These are phyloP conservation scores for Pristionchus mayeri DNA, from an alignment of 2,888 invertebrate species.

Conservation along the genomic window DNA sequence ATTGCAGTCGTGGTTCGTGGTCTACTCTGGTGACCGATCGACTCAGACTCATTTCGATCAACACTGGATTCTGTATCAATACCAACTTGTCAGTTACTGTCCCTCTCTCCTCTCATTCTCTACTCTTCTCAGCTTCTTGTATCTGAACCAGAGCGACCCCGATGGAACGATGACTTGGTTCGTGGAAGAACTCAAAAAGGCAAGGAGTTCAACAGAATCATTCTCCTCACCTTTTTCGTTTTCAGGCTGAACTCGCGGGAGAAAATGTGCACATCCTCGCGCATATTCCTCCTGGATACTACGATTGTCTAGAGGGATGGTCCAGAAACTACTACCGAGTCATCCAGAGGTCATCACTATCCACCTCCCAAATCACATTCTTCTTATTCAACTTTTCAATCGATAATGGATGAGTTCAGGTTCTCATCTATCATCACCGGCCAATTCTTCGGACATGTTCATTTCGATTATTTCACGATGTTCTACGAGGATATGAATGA, in stretches of 20 bases:
- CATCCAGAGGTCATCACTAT: slow-evolving; percentile 73
- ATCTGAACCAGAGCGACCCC: slow-evolving; percentile 89
- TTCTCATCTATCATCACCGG: slow-evolving; percentile 86
- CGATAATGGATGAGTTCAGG: slow-evolving; percentile 78
- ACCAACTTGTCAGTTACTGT: slow-evolving; percentile 72
- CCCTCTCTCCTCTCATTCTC: background rate
- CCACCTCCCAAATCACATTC: too few relatives aligned
- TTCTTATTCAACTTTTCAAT: too few relatives aligned
- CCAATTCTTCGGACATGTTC: slow-evolving; percentile 92
- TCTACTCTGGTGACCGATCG: slow-evolving; percentile 81
- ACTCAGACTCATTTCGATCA: slow-evolving; percentile 72
- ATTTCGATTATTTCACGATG: slow-evolving; percentile 89
- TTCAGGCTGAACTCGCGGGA: slow-evolving; percentile 82
- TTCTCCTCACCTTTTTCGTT: too few relatives aligned
- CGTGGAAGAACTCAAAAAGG: slow-evolving; percentile 81
- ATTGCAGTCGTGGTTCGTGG: slow-evolving; percentile 85
- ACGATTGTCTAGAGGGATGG: slow-evolving; percentile 85
- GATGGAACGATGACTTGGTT: slow-evolving; percentile 88
- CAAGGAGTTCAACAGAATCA: too few relatives aligned
- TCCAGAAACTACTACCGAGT: slow-evolving; percentile 85
- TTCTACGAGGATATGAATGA: slow-evolving; percentile 82
- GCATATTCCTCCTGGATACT: slow-evolving; percentile 87
- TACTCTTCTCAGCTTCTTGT: slow-evolving; percentile 81
- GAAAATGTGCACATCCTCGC: slow-evolving; percentile 87
- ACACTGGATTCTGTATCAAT: slow-evolving; percentile 78